Conservation (phyloP, 2,888 invertebrate genomes). For the Seira musarum region DNA sequence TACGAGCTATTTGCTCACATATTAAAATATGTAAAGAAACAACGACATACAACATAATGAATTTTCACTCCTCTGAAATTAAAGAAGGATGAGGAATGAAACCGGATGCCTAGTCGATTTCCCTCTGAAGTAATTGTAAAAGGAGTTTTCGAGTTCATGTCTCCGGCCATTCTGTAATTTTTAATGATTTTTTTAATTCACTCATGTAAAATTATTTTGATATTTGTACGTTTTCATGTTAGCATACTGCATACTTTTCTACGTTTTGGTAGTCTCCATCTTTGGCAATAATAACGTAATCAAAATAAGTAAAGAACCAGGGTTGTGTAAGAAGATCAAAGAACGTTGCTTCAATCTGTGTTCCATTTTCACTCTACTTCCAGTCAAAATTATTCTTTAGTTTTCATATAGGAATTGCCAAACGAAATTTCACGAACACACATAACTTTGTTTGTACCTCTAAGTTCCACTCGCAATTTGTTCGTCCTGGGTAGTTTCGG, state of each 20-base stretch:
- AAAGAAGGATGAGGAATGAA: slow-evolving; percentile 67
- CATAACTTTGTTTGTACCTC: slow-evolving; percentile 52
- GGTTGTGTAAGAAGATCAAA: slow-evolving; percentile 68
- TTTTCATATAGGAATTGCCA: not conserved
- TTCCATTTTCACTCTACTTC: slow-evolving; percentile 49
- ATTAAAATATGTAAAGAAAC: too few species aligned
- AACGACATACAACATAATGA: slow-evolving; percentile 68
- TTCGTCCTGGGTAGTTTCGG: slow-evolving; percentile 67
- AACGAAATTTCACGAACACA: not conserved
- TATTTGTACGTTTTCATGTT: not conserved
- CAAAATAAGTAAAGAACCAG: slow-evolving; percentile 69
- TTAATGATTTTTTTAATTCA: too few species aligned
- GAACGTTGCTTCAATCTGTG: slow-evolving; percentile 66
- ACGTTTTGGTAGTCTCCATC: slow-evolving; percentile 65
- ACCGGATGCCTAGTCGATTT: slow-evolving; percentile 67
- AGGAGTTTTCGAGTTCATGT: slow-evolving; percentile 68
- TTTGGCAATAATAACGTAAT: slow-evolving; percentile 67
- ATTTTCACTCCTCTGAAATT: slow-evolving; percentile 69
- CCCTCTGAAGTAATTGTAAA: slow-evolving; percentile 62
- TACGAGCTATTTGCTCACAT: too few species aligned
- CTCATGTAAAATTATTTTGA: slow-evolving; percentile 13
- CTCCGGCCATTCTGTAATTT: slow-evolving; percentile 65
- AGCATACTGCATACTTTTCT: slow-evolving; percentile 59
- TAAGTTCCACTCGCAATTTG: slow-evolving; percentile 66
- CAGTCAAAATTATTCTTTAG: not conserved